phyloP scores from a whole-genome alignment of 2,888 invertebrate species.

The Neoitamus cyanurus region DNA sequence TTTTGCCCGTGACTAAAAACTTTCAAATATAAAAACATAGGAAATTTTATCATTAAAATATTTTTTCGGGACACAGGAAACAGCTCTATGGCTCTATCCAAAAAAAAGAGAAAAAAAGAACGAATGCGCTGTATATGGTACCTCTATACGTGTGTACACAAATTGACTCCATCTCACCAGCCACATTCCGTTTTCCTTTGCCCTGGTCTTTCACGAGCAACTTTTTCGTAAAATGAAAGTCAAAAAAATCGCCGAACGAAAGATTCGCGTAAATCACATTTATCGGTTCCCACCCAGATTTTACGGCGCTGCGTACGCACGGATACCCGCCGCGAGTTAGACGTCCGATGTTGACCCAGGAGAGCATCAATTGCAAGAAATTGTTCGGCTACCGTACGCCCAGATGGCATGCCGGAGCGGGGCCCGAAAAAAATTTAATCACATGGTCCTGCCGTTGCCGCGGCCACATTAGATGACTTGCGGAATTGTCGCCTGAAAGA shows the following conservation, averaged over 20 bases:
- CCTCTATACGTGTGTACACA: too few relatives aligned
- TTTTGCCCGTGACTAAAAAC: too few relatives aligned
- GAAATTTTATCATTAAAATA: too few relatives aligned
- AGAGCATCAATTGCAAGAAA: neutral
- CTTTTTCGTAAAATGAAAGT: neutral
- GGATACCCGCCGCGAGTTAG: neutral
- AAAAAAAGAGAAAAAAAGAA: too few relatives aligned
- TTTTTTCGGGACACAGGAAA: too few relatives aligned
- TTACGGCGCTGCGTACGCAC: neutral
- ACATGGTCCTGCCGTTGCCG: conserved; percentile 39
- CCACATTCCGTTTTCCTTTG: neutral
- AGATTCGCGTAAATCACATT: conserved; percentile 20
- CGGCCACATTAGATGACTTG: conserved; percentile 50
- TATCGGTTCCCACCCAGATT: neutral
- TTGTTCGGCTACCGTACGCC: neutral
- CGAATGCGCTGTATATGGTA: too few relatives aligned
- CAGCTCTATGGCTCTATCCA: too few relatives aligned
- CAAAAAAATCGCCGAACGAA: neutral
- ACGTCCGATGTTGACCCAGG: conserved; percentile 7
- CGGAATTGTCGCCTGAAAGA: neutral
- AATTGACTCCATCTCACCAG: too few relatives aligned
- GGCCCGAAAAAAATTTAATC: conserved; percentile 9
- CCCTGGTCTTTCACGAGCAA: neutral
- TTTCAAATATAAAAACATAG: too few relatives aligned
- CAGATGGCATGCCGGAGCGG: conserved; percentile 9